These are phyloP conservation scores for Sialia sialis DNA, from an alignment of 2,113 vertebrate genomes.

Conservation along the genomic window DNA sequence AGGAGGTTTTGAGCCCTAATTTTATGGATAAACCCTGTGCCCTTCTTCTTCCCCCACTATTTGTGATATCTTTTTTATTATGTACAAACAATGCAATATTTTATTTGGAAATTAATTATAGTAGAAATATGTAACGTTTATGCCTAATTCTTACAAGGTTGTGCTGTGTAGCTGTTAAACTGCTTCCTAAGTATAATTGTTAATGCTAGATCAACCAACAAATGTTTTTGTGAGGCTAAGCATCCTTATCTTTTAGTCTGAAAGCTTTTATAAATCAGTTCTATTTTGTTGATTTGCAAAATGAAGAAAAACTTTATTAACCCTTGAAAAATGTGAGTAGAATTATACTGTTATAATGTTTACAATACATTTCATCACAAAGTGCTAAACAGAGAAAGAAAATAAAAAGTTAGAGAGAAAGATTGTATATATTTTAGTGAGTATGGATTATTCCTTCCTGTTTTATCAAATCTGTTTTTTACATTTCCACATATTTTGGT, in stretches of 20 bases:
- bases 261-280: not conserved
- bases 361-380: not conserved
- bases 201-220: not conserved
- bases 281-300: constrained; percentile 38
- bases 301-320: not conserved
- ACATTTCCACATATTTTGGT: not conserved
- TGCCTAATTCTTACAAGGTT: constrained; percentile 11
- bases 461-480: not conserved
- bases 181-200: constrained; percentile 17
- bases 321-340: constrained; percentile 4
- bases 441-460: not conserved
- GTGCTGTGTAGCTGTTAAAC: not conserved
- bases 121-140: constrained; percentile 8
- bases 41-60: not conserved
- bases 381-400: not conserved
- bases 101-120: constrained; percentile 29
- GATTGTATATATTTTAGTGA: not conserved
- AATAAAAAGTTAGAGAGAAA: not conserved
- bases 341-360: constrained; percentile 38
- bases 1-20: not conserved
- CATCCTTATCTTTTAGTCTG: not conserved
- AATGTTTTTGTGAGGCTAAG: constrained; percentile 44
- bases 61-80: not conserved
- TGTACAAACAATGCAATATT: not conserved
- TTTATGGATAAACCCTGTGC: not conserved